Evolutionary conservation across 2,797 vertebrate genomes (phyloP), one percentile per base, ranked within the genome.

Genomic region (Strix occidentalis): DNA sequence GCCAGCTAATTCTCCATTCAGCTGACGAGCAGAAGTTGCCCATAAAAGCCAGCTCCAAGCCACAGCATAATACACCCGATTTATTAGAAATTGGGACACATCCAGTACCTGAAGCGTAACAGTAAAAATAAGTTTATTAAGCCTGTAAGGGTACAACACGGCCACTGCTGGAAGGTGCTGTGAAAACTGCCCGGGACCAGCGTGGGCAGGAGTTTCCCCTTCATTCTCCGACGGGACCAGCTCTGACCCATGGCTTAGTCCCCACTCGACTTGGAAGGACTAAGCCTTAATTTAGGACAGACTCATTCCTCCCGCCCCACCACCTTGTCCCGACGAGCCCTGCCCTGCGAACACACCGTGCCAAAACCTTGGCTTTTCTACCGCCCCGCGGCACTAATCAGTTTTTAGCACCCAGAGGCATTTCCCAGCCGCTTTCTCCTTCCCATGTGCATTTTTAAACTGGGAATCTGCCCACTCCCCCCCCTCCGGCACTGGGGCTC

Each of bases 101-200:
- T 83, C 88, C 93, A 94, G 84, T 70, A 95, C 93, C 95, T 95
- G 94, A 84, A 96, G 93, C 80, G 57, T 71, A 96, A 94, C 74
- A 84, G 97, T 39, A 95, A 92, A 74, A 95, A 69, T 75, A 85
- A 91, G 76, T 87, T 89, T 85, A 90, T 80, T 50, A 80, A 97
- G 93, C 89, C 95, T 90, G 48, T 48, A 65, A 93, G 94, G 82
- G 68, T 37, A 65, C 63, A 78, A 28, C 24, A 58, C 26, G 45
- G 87, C 75, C 51, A 65, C 77, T 23, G 66, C 83, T 94, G 90
- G 56, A 84, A 91, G 97, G 87, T 57, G 83, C 83, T 79, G 82
- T 70, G 68, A 63, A 88, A 91, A 56, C 63, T 53, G 58, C 54
- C 26, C 15, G 1, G 37, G 48, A 70, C 35, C 68, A 65, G 80